These are phyloP conservation scores for Drosophila sulfurigaster DNA, from an alignment of 1,140 invertebrate species.

Conservation along the genomic window DNA sequence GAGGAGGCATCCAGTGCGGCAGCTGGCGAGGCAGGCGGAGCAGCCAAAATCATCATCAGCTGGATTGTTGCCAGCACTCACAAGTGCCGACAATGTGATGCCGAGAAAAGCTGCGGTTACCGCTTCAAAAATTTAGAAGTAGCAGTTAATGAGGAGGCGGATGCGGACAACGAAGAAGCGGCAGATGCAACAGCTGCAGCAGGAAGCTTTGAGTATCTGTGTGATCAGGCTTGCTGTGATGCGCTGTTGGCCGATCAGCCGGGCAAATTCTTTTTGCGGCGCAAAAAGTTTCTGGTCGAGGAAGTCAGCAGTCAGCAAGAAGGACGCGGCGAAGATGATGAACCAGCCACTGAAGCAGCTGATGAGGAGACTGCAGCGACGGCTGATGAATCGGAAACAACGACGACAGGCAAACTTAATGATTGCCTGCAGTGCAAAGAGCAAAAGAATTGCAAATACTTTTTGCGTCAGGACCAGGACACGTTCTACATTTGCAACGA, in stretches of 20 bases:
- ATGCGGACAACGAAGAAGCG: constrained; percentile 2
- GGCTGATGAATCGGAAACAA: background rate
- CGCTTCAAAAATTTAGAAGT: constrained; percentile 62
- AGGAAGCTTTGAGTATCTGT: constrained; percentile 70
- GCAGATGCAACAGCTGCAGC: background rate
- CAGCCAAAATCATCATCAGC: constrained; percentile 70
- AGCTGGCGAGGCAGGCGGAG: constrained; percentile 47
- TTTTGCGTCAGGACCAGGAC: constrained; percentile 86
- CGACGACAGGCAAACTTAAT: constrained; percentile 19
- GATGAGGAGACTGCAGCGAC: constrained; percentile 11
- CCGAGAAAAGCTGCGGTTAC: constrained; percentile 72
- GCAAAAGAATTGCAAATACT: constrained; percentile 86
- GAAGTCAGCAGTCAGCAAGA: constrained; percentile 52
- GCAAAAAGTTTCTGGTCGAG: constrained; percentile 83
- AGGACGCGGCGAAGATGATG: constrained; percentile 27
- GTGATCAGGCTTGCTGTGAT: constrained; percentile 85
- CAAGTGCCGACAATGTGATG: constrained; percentile 72
- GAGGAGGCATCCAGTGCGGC: constrained; percentile 55
- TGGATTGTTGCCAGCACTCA: constrained; percentile 71
- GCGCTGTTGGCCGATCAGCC: constrained; percentile 72
- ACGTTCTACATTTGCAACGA: constrained; percentile 86
- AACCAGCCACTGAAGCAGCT: constrained; percentile 6
- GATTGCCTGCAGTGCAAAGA: constrained; percentile 77
- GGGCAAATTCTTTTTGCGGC: constrained; percentile 84
- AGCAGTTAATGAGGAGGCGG: constrained; percentile 15